phyloP scores from a whole-genome alignment of 2,888 invertebrate genomes.

The Autographa gamma region DNA sequence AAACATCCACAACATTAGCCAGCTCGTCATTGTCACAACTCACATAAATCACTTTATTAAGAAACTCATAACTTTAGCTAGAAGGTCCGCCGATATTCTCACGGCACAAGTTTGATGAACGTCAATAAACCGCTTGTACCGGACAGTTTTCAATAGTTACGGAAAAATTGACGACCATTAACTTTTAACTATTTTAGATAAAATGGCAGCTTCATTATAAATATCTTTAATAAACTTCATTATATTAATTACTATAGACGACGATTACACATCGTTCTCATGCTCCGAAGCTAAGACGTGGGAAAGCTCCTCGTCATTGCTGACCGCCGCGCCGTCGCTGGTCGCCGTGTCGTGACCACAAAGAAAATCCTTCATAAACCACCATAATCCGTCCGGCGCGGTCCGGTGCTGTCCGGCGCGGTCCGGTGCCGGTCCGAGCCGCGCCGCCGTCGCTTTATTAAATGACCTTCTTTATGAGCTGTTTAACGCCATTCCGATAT shows the following conservation, averaged over 20 bases:
- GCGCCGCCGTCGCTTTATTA: conserved; percentile 52
- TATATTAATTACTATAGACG: conserved; percentile 17
- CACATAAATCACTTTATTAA: not conserved
- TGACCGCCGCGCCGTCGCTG: not conserved
- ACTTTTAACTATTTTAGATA: not conserved
- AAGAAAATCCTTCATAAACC: conserved; percentile 53
- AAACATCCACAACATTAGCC: not conserved
- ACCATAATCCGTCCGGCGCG: conserved; percentile 55
- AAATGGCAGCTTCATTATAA: too few relatives aligned
- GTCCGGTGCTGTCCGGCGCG: conserved; percentile 49
- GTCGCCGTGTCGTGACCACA: conserved; percentile 12
- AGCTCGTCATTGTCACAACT: not conserved
- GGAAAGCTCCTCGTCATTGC: conserved; percentile 4
- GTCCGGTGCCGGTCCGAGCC: conserved; percentile 49
- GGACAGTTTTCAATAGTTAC: not conserved
- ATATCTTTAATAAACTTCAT: not conserved
- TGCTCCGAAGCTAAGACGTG: conserved; percentile 26
- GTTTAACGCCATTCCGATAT: conserved; percentile 61
- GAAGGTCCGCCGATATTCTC: not conserved
- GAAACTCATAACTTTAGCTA: not conserved
- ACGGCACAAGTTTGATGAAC: not conserved
- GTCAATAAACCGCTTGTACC: not conserved
- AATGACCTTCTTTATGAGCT: conserved; percentile 59
- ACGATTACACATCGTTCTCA: conserved; percentile 23
- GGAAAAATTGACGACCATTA: not conserved